These are phyloP conservation scores for Helogale parvula DNA, from an alignment of 2,113 vertebrate species.

Conservation along the genomic window DNA sequence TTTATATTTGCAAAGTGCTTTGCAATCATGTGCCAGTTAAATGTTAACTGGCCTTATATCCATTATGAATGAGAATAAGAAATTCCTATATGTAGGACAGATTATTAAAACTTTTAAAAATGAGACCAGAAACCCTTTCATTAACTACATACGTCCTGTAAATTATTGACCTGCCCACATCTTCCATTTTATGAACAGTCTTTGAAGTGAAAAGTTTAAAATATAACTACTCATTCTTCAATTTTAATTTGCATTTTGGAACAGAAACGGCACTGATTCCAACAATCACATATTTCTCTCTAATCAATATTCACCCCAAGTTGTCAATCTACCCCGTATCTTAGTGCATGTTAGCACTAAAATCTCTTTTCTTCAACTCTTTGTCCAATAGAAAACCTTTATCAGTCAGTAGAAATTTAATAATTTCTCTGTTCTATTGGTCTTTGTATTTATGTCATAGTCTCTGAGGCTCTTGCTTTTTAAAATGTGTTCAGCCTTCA, in stretches of 20 bases:
- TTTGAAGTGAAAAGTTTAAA: slow-evolving; percentile 61
- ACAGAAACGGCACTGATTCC: slow-evolving; percentile 34
- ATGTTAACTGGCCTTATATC: slow-evolving; percentile 61
- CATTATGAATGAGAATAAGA: slow-evolving; percentile 64
- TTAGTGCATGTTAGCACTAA: background rate
- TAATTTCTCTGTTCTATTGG: background rate
- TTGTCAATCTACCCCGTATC: slow-evolving; percentile 17
- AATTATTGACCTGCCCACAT: slow-evolving; percentile 59
- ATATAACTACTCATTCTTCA: slow-evolving; percentile 44
- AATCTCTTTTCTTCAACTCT: slow-evolving; percentile 28
- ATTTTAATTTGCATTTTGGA: slow-evolving; percentile 60
- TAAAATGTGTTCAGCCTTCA: background rate
- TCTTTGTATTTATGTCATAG: background rate
- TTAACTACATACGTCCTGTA: slow-evolving; percentile 55
- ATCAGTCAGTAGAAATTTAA: slow-evolving; percentile 15
- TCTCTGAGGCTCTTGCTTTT: background rate
- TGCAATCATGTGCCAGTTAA: slow-evolving; percentile 62
- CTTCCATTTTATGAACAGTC: slow-evolving; percentile 53
- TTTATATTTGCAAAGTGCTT: slow-evolving; percentile 77
- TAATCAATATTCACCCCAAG: slow-evolving; percentile 56
- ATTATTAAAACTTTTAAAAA: slow-evolving; percentile 53
- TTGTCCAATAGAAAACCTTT: background rate
- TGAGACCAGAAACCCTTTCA: slow-evolving; percentile 46
- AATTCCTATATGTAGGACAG: slow-evolving; percentile 52
- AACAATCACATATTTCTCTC: slow-evolving; percentile 46